phyloP scores from a whole-genome alignment of 2,888 invertebrate species.

The Tinea pellionella region DNA sequence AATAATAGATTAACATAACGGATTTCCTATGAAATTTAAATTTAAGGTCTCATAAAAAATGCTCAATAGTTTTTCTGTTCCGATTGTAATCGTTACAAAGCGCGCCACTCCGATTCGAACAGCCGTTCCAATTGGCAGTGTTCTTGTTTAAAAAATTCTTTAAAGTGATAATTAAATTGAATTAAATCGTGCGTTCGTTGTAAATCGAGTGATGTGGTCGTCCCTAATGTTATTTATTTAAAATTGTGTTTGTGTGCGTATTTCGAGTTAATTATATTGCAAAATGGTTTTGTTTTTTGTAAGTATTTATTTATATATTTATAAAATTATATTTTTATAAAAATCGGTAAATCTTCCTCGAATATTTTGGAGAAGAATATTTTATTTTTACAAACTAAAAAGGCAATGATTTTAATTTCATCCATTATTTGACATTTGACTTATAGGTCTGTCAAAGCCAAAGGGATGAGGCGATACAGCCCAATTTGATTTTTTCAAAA shows the following conservation, averaged over 20 bases:
- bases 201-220: slow-evolving; percentile 9
- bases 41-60: slow-evolving; percentile 2
- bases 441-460: no score
- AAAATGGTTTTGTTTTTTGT: slow-evolving; percentile 23
- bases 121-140: slow-evolving; percentile 27
- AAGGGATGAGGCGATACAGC: no score
- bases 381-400: no score
- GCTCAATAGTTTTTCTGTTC: neutral
- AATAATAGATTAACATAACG: neutral
- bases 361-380: no score
- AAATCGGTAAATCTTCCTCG: no score
- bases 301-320: slow-evolving; percentile 17
- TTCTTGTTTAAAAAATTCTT: slow-evolving; percentile 21
- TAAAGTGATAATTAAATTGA: slow-evolving; percentile 16
- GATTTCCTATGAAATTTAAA: neutral
- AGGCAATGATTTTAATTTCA: no score
- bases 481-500: no score
- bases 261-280: neutral
- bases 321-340: no score
- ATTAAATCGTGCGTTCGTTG: slow-evolving; percentile 9
- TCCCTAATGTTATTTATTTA: slow-evolving; percentile 15
- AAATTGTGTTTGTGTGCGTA: neutral
- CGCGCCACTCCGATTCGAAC: slow-evolving; percentile 28
- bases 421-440: no score
- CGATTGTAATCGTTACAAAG: neutral